These are phyloP conservation scores for Cepaea hortensis DNA, from an alignment of 2,888 invertebrate genomes.

Conservation along the genomic window DNA sequence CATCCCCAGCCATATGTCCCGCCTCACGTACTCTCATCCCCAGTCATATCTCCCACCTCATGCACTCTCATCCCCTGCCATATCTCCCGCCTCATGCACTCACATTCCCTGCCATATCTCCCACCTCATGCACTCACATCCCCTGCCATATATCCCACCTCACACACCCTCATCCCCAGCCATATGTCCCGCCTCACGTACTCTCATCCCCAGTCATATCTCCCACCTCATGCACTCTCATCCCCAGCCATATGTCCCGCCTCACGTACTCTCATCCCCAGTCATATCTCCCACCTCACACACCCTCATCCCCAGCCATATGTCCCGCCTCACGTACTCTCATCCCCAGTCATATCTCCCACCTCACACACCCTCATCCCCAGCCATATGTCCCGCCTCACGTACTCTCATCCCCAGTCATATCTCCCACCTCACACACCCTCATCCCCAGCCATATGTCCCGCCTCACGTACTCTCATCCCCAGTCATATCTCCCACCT, in stretches of 20 bases:
- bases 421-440: too few species aligned
- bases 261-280: not conserved
- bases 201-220: not conserved
- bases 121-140: not conserved
- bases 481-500: too few species aligned
- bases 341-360: not conserved
- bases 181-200: not conserved
- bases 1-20: too few species aligned
- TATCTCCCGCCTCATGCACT: slow-evolving; percentile 13
- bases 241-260: not conserved
- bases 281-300: not conserved
- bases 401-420: too few species aligned
- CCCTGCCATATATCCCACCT: not conserved
- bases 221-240: not conserved
- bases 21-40: too few species aligned
- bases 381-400: too few species aligned
- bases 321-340: not conserved
- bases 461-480: too few species aligned
- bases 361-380: too few species aligned
- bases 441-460: too few species aligned
- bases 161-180: not conserved
- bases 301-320: not conserved
- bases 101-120: not conserved
- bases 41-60: not conserved
- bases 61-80: not conserved